Evolutionary conservation across 2,113 vertebrate species (phyloP), one percentile per base, ranked within the genome.

Genomic region (Eira barbara): DNA sequence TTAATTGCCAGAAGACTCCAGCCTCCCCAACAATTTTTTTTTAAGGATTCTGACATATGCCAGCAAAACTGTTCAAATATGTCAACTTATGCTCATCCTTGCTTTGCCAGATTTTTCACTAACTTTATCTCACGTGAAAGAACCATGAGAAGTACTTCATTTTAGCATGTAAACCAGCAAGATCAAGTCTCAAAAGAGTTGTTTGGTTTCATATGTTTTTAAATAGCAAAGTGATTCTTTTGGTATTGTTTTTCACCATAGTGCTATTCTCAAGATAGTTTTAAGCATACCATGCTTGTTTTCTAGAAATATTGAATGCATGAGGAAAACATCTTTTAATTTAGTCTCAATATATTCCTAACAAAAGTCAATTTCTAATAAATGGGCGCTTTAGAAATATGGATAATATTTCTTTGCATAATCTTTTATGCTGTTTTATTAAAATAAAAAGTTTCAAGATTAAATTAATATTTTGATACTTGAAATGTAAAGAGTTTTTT

Each of bases 11-110:
- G 52, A 94, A 61, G n/a, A 83, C 10, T 57, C 4, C 39, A 93
- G 6, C 13, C 15, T 92, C 27, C 20, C 42, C 89, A 36, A 27
- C n/a, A 97, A 49, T 86, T 94, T 87, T 94, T 87, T 83, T 87
- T 63, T 36, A 55, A 93, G 93, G 83, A 94, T 92, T 84, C 69
- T 95, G 92, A 89, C 83, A 97, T 95, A 96, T 97, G 92, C 73
- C 94, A 94, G 80, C 47, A 89, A 96, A 94, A 97, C 80, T 65
- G 42, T 95, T 96, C 90, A 97, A 94, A 96, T 97, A 97, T 95
- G 90, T 96, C 94, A 97, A 94, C 95, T 95, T 96, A 96, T 97
- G 95, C 93, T 96, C 49, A 92, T 95, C 63, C 20, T 84, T 63
- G 23, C 88, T 96, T 92, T 31, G 90, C 94, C 96, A 98, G 90